A percentile compares a stretch with the other conserved stretches of the same genome.
phyloP scores from a whole-genome alignment of 2,113 vertebrate genomes.

The Sylvia atricapilla region DNA sequence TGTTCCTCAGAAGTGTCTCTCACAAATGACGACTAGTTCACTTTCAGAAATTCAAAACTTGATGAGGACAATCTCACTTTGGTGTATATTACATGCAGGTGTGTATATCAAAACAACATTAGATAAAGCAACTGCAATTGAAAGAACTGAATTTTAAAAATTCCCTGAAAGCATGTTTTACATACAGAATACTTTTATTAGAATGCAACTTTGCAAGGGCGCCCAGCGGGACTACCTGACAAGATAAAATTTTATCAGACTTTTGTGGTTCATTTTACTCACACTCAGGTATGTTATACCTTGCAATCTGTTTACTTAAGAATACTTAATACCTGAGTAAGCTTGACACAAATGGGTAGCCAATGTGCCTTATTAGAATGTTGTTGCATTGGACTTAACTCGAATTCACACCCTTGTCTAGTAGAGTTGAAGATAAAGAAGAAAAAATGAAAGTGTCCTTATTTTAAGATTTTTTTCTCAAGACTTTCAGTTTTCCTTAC shows the following conservation, averaged over 20 bases:
- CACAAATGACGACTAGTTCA: background rate
- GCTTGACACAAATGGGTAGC: background rate
- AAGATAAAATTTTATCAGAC: background rate
- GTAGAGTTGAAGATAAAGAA: background rate
- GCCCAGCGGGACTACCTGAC: background rate
- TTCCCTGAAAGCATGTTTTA: background rate
- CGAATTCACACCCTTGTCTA: background rate
- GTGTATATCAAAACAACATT: background rate
- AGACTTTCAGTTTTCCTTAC: constrained; percentile 65
- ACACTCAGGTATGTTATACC: background rate
- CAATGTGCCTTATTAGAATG: background rate
- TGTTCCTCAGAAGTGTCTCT: background rate
- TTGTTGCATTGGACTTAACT: background rate
- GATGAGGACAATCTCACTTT: background rate
- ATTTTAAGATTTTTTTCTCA: background rate
- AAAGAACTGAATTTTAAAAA: background rate
- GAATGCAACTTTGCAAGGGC: background rate
- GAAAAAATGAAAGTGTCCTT: background rate
- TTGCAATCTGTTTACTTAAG: background rate
- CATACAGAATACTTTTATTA: background rate
- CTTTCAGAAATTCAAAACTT: background rate
- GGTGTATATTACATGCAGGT: background rate
- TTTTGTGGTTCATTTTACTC: background rate
- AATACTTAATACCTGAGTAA: background rate
- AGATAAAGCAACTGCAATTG: background rate